A percentile compares a stretch with the other conserved stretches of the same genome.
phyloP scores from a whole-genome alignment of 2,113 vertebrate species.

The Podarcis muralis region DNA sequence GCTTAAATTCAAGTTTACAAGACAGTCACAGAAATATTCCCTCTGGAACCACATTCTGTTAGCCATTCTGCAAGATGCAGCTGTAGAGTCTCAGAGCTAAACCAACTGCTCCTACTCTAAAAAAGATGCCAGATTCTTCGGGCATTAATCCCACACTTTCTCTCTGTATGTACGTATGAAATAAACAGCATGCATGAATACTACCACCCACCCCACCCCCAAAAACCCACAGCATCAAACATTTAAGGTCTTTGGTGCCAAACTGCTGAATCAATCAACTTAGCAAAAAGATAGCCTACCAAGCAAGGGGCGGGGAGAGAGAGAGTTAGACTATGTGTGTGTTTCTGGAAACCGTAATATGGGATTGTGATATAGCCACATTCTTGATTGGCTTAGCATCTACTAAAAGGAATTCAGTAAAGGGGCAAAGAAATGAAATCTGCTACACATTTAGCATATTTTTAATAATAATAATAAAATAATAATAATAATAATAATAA shows the following conservation, averaged over 20 bases:
- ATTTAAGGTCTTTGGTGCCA: background rate
- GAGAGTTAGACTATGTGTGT: no score
- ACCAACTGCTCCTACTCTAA: background rate
- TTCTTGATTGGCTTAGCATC: background rate
- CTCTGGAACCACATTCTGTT: background rate
- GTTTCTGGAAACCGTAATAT: no score
- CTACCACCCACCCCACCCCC: no score
- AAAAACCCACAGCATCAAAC: background rate
- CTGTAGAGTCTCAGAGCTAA: background rate
- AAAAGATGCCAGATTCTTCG: background rate
- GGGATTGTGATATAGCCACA: background rate
- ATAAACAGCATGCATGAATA: background rate
- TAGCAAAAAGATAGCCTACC: background rate
- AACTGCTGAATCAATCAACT: background rate
- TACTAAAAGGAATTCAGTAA: background rate
- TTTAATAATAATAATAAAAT: background rate
- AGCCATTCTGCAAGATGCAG: background rate
- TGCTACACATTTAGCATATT: background rate
- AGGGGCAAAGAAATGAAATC: background rate
- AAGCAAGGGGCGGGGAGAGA: background rate
- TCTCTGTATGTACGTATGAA: background rate
- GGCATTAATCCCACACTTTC: background rate
- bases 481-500: no score
- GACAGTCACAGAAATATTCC: slow-evolving; percentile 3
- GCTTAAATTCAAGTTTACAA: slow-evolving; percentile 3